These are phyloP conservation scores for Pachypsylla venusta DNA, from an alignment of 1,140 invertebrate genomes.

Conservation along the genomic window DNA sequence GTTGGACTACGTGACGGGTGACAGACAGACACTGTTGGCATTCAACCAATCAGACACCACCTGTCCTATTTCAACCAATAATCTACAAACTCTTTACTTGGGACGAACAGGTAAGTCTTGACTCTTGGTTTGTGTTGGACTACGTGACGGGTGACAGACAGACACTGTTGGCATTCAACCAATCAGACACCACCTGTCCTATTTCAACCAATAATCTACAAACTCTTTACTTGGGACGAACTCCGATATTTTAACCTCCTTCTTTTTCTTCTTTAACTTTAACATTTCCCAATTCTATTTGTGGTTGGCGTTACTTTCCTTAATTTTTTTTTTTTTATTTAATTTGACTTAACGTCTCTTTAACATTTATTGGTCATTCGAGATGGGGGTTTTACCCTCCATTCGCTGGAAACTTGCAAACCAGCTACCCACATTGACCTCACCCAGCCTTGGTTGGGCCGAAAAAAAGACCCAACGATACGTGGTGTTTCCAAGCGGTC, in stretches of 20 bases:
- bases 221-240: constrained; percentile 61
- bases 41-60: constrained; percentile 44
- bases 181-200: constrained; percentile 46
- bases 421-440: too few relatives aligned
- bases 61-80: constrained; percentile 43
- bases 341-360: too few relatives aligned
- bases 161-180: constrained; percentile 55
- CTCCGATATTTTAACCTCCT: constrained; percentile 26
- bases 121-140: constrained; percentile 44
- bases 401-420: too few relatives aligned
- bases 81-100: constrained; percentile 48
- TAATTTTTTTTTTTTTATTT: constrained; percentile 8
- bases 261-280: neutral
- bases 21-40: constrained; percentile 64
- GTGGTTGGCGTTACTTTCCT: constrained; percentile 4
- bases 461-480: too few relatives aligned
- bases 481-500: too few relatives aligned
- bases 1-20: constrained; percentile 77
- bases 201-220: constrained; percentile 41
- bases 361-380: too few relatives aligned
- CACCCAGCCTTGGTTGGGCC: too few relatives aligned
- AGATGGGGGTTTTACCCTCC: too few relatives aligned
- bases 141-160: constrained; percentile 70
- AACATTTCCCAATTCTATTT: neutral
- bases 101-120: constrained; percentile 49